A percentile compares a stretch with the other conserved stretches of the same genome.
phyloP scores from a whole-genome alignment of 2,888 invertebrate genomes.

The Patella caerulea region DNA sequence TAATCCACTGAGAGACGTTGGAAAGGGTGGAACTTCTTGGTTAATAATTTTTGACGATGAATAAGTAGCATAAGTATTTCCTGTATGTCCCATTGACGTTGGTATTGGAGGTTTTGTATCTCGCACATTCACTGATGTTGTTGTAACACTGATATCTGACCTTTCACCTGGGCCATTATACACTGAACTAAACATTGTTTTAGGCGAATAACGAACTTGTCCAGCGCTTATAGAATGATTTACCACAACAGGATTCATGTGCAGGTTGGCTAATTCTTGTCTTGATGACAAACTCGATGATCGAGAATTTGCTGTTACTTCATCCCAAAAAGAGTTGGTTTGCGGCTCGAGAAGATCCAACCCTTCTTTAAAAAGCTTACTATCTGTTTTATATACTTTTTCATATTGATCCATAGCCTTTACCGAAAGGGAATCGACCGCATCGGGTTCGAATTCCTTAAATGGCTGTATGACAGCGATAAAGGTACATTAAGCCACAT shows the following conservation, averaged over 20 bases:
- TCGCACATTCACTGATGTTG: constrained; percentile 31
- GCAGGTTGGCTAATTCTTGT: constrained; percentile 35
- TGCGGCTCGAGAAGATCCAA: constrained; percentile 38
- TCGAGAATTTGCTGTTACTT: constrained; percentile 26
- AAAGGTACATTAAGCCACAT: constrained; percentile 14
- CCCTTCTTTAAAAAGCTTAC: constrained; percentile 38
- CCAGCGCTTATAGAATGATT: constrained; percentile 36
- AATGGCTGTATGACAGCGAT: constrained; percentile 14
- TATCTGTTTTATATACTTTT: constrained; percentile 36
- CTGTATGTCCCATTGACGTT: constrained; percentile 24
- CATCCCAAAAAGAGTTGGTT: constrained; percentile 39
- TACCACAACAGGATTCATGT: constrained; percentile 32
- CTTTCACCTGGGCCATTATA: not conserved
- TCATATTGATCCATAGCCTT: constrained; percentile 39
- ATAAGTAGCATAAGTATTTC: too few relatives aligned
- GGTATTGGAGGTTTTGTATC: constrained; percentile 38
- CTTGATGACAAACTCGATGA: constrained; percentile 35
- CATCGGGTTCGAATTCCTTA: not conserved
- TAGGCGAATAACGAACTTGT: constrained; percentile 33
- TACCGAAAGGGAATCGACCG: constrained; percentile 19
- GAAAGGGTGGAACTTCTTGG: constrained; percentile 21
- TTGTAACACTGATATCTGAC: not conserved
- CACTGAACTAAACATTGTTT: constrained; percentile 32
- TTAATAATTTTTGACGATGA: constrained; percentile 23
- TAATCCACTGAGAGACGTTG: constrained; percentile 2